Conservation (phyloP, 2,888 invertebrate species). For the Drosophila anceps region DNA sequence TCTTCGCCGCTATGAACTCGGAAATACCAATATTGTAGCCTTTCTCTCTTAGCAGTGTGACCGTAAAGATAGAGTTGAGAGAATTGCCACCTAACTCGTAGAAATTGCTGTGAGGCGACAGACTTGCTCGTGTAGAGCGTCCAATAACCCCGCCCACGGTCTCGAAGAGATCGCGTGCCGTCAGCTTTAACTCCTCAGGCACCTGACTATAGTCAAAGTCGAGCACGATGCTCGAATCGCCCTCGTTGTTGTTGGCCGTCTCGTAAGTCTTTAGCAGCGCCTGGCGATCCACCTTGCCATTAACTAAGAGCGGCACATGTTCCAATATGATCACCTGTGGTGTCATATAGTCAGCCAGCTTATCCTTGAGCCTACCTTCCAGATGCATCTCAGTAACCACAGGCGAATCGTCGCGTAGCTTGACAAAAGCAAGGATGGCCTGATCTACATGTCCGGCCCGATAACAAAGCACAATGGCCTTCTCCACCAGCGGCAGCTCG, state of each 20-base stretch:
- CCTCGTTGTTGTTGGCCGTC: conserved; percentile 88
- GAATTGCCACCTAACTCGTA: conserved; percentile 95
- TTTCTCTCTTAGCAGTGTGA: conserved; percentile 90
- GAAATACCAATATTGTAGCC: conserved; percentile 93
- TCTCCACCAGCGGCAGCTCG: conserved; percentile 89
- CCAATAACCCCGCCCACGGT: conserved; percentile 91
- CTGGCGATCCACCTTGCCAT: conserved; percentile 95
- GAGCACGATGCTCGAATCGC: conserved; percentile 86
- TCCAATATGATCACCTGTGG: conserved; percentile 92
- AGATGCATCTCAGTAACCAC: conserved; percentile 87
- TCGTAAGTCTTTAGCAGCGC: conserved; percentile 91
- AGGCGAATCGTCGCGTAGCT: conserved; percentile 85
- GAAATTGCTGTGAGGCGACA: conserved; percentile 90
- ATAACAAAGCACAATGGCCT: conserved; percentile 92
- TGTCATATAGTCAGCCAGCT: conserved; percentile 91
- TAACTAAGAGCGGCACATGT: conserved; percentile 92
- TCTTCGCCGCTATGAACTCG: conserved; percentile 91
- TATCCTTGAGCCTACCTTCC: conserved; percentile 88
- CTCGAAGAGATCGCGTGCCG: conserved; percentile 90
- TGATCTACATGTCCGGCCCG: conserved; percentile 90
- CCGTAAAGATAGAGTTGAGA: conserved; percentile 93
- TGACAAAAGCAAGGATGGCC: conserved; percentile 90
- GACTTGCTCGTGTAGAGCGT: conserved; percentile 87
- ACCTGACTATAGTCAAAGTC: conserved; percentile 90
- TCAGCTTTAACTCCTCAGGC: conserved; percentile 86